Conservation (phyloP, 2,113 vertebrate genomes). For the Megaceryle maxima region DNA sequence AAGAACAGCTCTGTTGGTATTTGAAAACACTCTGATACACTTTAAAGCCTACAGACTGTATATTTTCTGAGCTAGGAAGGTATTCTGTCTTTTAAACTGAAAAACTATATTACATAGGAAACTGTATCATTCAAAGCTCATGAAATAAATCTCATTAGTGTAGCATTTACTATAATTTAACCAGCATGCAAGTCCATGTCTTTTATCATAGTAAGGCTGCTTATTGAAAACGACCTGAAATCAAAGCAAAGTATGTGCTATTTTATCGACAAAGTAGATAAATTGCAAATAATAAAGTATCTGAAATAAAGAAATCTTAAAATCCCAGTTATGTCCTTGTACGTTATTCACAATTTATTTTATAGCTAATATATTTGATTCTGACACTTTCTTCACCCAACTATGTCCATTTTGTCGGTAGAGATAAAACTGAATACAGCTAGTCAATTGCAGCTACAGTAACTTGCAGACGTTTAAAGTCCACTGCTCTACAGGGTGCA, state of each 20-base stretch:
- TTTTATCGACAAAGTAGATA: neutral
- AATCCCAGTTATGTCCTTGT: neutral
- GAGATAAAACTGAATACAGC: neutral
- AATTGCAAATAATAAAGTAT: neutral
- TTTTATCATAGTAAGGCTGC: conserved; percentile 7
- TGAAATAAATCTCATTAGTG: conserved; percentile 57
- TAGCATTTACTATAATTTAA: conserved; percentile 46
- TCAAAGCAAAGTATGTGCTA: neutral
- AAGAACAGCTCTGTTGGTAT: conserved; percentile 26
- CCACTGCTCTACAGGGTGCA: neutral
- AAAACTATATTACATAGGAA: conserved; percentile 3
- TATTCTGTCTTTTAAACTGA: conserved; percentile 7
- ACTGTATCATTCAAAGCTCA: conserved; percentile 27
- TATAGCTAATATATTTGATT: neutral
- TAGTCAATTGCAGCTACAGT: neutral
- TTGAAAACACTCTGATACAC: conserved; percentile 3
- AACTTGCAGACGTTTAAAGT: neutral
- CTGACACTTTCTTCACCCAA: neutral
- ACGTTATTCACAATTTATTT: neutral
- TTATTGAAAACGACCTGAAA: neutral
- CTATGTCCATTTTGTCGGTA: neutral
- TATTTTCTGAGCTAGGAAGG: conserved; percentile 1
- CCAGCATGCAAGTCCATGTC: conserved; percentile 33
- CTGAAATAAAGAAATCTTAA: neutral
- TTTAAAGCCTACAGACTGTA: neutral